Evolutionary conservation across 2,797 vertebrate genomes (phyloP).

Genomic region (Lagorchestes hirsutus): DNA sequence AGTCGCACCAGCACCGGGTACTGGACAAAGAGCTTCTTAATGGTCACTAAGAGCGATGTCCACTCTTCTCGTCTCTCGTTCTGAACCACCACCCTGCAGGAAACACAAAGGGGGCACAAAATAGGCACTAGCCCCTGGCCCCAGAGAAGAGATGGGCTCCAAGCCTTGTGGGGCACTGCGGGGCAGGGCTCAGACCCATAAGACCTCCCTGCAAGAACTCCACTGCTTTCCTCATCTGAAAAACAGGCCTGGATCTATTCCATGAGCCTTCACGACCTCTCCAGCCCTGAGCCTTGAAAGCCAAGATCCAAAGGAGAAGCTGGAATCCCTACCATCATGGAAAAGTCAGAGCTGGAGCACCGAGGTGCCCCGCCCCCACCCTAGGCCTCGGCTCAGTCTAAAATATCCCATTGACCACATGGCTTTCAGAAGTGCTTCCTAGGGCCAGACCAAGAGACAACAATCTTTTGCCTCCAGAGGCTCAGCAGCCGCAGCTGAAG

Average conservation of each 20-base stretch:
- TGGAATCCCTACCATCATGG: too few species aligned
- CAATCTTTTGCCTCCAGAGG: too few species aligned
- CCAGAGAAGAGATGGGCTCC: neutral
- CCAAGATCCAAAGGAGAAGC: neutral
- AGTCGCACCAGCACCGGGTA: slow-evolving; percentile 96
- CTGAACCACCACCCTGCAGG: slow-evolving; percentile 95
- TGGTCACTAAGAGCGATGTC: slow-evolving; percentile 96
- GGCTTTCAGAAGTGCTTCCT: too few species aligned
- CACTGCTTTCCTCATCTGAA: too few species aligned
- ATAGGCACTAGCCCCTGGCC: neutral
- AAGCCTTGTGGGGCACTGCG: neutral
- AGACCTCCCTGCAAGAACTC: too few species aligned
- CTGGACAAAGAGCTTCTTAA: slow-evolving; percentile 99
- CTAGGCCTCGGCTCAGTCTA: neutral
- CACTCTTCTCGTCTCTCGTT: slow-evolving; percentile 98
- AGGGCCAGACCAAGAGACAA: too few species aligned
- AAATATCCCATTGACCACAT: neutral
- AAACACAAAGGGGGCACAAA: neutral
- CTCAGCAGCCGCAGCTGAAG: too few species aligned
- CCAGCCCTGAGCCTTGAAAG: neutral
- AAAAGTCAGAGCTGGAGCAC: too few species aligned
- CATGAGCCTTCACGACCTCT: neutral
- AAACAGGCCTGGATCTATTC: neutral
- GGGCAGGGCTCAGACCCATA: neutral
- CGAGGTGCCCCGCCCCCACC: neutral